Evolutionary conservation across 2,797 vertebrate species (phyloP), one percentile per base, ranked within the genome.

Genomic region (Lithobates pipiens): DNA sequence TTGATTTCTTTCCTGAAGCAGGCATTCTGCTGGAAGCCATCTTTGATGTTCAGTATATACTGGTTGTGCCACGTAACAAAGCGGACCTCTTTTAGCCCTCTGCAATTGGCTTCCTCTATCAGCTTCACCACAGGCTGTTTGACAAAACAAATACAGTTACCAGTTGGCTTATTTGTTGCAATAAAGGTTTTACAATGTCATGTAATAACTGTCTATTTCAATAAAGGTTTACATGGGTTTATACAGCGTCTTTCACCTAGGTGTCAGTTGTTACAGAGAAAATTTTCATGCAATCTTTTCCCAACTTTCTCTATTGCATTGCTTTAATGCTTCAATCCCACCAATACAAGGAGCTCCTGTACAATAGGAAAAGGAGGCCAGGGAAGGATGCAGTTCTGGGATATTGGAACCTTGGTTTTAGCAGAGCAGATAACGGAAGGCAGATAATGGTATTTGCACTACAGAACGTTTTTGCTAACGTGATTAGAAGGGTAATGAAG

Each of bases 51-150:
- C 85, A 99, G 94, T 91, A 98, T 97, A 83, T 99, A 99, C 90
- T 99, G 98, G 91, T 98, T 99, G 91, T 98, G 97, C 93, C 98
- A 96, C 72, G 97, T 99, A 76, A 99, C 96, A 89, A 99, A 99
- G 1, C 98, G 97, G 39, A 99, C 97, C 91, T 99, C 98, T 89
- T 97, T 97, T 85, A 99, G 94, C 65, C 98, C 98, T 34, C 97
- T 94, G 23, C 93, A 96, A 67, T 95, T 96, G 1, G 98, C 97
- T 92, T 99, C 97, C 91, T 99, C 97, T 44, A 99, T 99, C 90
- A 99, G 88, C 88, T 96, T 95, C 67, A 99, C 96, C 89, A 99
- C 98, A 7, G 97, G 96, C 98, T 99, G 91, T 27, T 13, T 27
- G 21, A 82, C 5, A 82, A 63, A 36, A 36, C 10, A 67, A 67